Evolutionary conservation across 2,888 invertebrate species (phyloP).

Genomic region (Willowsia nigromaculata): DNA sequence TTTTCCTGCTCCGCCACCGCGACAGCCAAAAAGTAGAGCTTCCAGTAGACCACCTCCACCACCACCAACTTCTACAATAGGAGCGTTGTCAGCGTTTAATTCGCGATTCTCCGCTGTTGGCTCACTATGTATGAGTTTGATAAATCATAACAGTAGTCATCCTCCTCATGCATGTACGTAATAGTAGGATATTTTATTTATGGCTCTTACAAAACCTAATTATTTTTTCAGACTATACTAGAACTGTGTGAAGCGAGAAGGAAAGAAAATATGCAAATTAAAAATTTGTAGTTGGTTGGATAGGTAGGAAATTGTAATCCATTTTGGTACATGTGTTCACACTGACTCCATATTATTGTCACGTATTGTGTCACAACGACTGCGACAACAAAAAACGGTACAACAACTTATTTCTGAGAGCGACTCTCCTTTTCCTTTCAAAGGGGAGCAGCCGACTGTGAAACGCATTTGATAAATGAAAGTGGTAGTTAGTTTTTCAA

Average conservation of each 20-base stretch:
- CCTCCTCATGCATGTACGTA: slow-evolving; percentile 57
- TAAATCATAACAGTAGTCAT: slow-evolving; percentile 21
- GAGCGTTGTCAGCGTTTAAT: slow-evolving; percentile 12
- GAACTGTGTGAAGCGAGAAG: too few species aligned
- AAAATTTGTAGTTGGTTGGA: too few species aligned
- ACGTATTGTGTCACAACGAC: not conserved
- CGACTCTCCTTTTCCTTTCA: not conserved
- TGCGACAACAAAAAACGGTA: not conserved
- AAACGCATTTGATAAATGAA: not conserved
- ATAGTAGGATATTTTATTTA: too few species aligned
- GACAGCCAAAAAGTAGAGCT: slow-evolving; percentile 18
- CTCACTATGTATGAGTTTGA: slow-evolving; percentile 60
- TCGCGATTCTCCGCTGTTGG: slow-evolving; percentile 53
- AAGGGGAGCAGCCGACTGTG: not conserved
- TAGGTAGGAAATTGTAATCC: too few species aligned
- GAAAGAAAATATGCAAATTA: too few species aligned
- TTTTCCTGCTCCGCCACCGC: slow-evolving; percentile 56
- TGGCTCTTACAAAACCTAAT: too few species aligned
- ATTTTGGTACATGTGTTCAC: too few species aligned
- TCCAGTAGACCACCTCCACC: slow-evolving; percentile 39
- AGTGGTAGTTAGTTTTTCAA: not conserved
- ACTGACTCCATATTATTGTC: too few species aligned
- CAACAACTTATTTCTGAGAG: not conserved
- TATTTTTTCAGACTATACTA: too few species aligned
- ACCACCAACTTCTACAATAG: not conserved